These are phyloP conservation scores for Myodes glareolus DNA, from an alignment of 2,113 vertebrate species.

Conservation along the genomic window DNA sequence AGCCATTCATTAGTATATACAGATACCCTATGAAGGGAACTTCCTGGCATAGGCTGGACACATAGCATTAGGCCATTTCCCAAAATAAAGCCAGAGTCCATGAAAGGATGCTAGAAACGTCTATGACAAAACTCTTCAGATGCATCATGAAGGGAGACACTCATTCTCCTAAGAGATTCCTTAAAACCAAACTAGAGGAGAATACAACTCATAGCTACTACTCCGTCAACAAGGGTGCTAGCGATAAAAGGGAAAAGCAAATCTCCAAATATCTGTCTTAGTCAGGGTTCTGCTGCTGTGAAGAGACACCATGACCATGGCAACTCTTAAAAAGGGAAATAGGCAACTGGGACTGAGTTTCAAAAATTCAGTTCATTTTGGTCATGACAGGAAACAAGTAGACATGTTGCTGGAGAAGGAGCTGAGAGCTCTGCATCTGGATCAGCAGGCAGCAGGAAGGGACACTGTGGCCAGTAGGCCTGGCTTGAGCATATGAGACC, in stretches of 20 bases:
- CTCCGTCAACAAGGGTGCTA: neutral
- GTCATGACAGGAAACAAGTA: neutral
- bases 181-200: neutral
- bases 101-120: too few species aligned
- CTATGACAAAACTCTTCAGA: neutral
- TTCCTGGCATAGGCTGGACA: neutral
- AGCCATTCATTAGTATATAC: neutral
- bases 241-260: neutral
- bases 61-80: neutral
- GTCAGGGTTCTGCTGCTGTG: neutral
- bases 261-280: neutral
- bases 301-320: neutral
- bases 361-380: neutral
- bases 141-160: neutral
- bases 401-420: neutral
- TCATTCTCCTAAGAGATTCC: neutral
- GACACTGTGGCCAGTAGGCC: neutral
- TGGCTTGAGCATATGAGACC: neutral
- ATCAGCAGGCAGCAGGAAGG: neutral
- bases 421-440: neutral
- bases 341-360: neutral
- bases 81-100: neutral
- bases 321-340: neutral
- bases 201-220: neutral
- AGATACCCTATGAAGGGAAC: neutral